These are phyloP conservation scores for Lycopodina hypogea DNA, from an alignment of 37 sponge, comb jelly and placozoan species.

Conservation along the genomic window DNA sequence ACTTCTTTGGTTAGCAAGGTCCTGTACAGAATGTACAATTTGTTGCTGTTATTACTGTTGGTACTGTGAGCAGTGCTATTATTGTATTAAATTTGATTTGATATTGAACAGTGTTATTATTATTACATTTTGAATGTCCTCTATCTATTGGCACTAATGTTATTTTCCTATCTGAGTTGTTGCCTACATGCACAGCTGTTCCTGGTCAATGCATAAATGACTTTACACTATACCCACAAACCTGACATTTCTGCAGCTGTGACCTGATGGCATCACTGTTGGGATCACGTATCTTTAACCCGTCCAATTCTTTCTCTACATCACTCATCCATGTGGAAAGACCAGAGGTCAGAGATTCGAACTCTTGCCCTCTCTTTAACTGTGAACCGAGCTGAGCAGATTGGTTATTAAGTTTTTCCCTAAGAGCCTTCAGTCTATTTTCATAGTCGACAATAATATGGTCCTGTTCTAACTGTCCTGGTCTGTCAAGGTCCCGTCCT, in stretches of 20 bases:
- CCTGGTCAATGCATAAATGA: too few relatives aligned
- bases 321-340: conserved; percentile 46
- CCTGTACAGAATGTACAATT: conserved; percentile 19
- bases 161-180: too few relatives aligned
- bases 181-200: too few relatives aligned
- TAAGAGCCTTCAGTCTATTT: conserved; percentile 29
- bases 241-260: conserved; percentile 50
- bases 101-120: too few relatives aligned
- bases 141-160: too few relatives aligned
- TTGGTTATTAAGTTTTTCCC: conserved; percentile 2
- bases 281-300: conserved; percentile 42
- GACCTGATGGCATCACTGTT: conserved; percentile 15
- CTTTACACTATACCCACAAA: conserved; percentile 10
- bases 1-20: conserved; percentile 22
- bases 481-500: conserved; percentile 17
- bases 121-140: neutral
- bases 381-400: neutral
- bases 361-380: conserved; percentile 32
- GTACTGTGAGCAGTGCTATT: too few relatives aligned
- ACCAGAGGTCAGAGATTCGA: conserved; percentile 13
- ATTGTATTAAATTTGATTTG: too few relatives aligned
- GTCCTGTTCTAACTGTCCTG: conserved; percentile 49
- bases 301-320: conserved; percentile 26
- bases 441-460: conserved; percentile 23
- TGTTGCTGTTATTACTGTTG: neutral